phyloP scores from a whole-genome alignment of 2,113 vertebrate genomes.

The Panthera tigris region DNA sequence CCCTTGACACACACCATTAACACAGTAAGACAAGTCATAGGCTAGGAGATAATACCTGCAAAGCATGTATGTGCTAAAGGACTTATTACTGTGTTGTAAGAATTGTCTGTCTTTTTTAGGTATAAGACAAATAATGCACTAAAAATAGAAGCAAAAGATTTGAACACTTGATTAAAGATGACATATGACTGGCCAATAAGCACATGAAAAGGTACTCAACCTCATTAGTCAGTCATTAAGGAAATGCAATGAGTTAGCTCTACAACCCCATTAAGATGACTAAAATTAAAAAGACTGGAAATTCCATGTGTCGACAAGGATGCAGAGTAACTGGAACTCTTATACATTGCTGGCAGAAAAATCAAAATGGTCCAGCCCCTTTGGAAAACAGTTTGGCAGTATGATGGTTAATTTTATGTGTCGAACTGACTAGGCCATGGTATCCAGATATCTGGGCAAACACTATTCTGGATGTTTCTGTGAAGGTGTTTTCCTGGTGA shows the following conservation, averaged over 20 bases:
- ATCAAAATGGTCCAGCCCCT: background rate
- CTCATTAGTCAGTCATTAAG: background rate
- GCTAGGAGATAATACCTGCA: background rate
- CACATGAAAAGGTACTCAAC: background rate
- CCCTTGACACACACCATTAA: background rate
- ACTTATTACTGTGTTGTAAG: background rate
- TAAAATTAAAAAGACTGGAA: background rate
- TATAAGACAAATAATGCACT: background rate
- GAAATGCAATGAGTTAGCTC: background rate
- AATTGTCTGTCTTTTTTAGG: background rate
- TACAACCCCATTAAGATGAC: background rate
- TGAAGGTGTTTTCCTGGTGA: background rate
- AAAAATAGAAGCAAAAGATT: background rate
- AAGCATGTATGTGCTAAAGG: background rate
- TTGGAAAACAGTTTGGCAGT: background rate
- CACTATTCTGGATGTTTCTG: background rate
- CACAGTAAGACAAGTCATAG: background rate
- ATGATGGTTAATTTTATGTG: background rate
- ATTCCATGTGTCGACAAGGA: background rate
- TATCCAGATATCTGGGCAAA: background rate
- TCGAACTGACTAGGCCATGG: background rate
- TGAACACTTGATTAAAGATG: constrained; percentile 13
- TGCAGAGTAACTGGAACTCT: background rate
- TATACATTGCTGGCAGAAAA: background rate
- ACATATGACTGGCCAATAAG: background rate